A percentile compares a stretch with the other conserved stretches of the same genome.
Conservation (phyloP, 2,113 vertebrate genomes). For the Irena cyanogastra region DNA sequence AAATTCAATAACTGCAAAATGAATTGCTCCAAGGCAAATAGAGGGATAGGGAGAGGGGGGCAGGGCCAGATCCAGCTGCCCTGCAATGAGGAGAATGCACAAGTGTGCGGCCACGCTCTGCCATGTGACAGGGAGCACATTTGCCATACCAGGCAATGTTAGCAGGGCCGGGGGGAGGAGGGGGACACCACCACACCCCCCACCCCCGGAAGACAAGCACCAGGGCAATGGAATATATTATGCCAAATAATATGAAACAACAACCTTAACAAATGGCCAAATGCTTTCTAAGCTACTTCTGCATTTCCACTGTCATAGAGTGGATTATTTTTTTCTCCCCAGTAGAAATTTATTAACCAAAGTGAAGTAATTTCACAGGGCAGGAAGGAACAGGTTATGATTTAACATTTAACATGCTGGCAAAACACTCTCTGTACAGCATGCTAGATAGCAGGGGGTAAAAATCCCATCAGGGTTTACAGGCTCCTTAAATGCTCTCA, state of each 20-base stretch:
- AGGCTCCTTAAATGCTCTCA: background rate
- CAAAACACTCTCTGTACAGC: background rate
- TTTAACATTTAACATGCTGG: background rate
- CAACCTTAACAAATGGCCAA: background rate
- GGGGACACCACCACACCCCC: background rate
- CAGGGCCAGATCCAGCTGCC: conserved; percentile 15
- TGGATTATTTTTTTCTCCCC: background rate
- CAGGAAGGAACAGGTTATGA: conserved; percentile 14
- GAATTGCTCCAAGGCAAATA: conserved; percentile 72
- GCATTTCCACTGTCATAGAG: background rate
- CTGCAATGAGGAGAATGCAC: conserved; percentile 43
- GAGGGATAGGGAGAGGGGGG: conserved; percentile 36
- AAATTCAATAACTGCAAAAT: conserved; percentile 73
- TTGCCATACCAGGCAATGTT: background rate
- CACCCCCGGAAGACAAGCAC: background rate
- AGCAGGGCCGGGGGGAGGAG: background rate
- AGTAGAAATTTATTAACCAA: conserved; percentile 16
- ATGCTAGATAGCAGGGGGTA: background rate
- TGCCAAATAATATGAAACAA: background rate
- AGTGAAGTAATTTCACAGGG: background rate
- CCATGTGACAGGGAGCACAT: conserved; percentile 10
- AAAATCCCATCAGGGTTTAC: background rate
- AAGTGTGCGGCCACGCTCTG: background rate
- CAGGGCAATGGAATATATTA: background rate
- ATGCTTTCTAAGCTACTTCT: background rate